Percentiles rank a stretch among this genome's conserved stretches.
Conservation (phyloP, 2,888 invertebrate genomes). For the Crepidodera aurea region DNA sequence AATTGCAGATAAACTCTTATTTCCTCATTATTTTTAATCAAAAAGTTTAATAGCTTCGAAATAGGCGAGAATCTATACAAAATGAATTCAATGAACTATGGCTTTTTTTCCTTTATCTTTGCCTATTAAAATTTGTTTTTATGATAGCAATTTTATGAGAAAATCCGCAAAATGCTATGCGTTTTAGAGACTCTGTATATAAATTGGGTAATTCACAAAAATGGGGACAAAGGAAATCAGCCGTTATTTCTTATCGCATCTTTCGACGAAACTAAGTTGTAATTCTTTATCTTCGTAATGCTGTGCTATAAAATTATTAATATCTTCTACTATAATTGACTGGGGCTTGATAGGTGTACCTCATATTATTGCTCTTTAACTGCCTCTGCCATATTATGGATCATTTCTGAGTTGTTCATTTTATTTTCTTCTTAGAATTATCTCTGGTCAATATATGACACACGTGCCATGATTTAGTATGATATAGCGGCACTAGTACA, state of each 20-base stretch:
- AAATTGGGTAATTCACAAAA: constrained; percentile 10
- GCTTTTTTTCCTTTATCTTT: no score
- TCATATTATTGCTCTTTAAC: constrained; percentile 57
- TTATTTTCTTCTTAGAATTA: constrained; percentile 32
- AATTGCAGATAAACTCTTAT: no score
- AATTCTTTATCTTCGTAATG: constrained; percentile 60
- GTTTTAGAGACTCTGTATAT: neutral
- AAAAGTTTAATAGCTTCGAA: no score
- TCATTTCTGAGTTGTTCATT: constrained; percentile 39
- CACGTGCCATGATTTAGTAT: constrained; percentile 22
- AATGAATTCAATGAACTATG: no score
- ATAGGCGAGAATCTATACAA: no score
- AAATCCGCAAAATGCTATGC: no score
- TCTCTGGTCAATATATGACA: constrained; percentile 25
- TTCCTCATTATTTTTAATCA: no score
- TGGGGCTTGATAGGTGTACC: constrained; percentile 57
- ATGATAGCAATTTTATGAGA: no score
- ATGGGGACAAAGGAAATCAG: constrained; percentile 1
- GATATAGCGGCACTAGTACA: neutral
- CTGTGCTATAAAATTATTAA: constrained; percentile 60
- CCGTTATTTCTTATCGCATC: constrained; percentile 42
- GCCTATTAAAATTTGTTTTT: no score
- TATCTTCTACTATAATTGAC: constrained; percentile 59
- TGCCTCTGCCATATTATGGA: constrained; percentile 42
- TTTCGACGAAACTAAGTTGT: constrained; percentile 49